Base-by-base conservation (phyloP, 2,113 vertebrate genomes). In the Semnornis frantzii region DNA sequence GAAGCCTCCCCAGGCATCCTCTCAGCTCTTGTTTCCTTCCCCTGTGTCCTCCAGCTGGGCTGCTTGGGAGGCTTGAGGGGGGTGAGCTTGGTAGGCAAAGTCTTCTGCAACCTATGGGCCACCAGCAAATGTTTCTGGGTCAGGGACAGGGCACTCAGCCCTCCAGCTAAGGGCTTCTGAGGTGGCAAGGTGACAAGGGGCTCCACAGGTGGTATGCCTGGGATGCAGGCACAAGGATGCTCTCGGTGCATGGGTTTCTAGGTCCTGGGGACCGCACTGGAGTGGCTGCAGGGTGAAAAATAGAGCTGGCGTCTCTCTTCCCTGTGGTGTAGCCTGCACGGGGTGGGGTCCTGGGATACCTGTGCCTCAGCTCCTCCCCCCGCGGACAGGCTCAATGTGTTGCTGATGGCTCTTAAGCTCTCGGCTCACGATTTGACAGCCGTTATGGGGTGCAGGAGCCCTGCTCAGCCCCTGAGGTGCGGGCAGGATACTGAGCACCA, bases 381-480 rank as follows among this genome's bases (percentile, higher is more conserved):
- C 44, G 65, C 6, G 10, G 5, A 3, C 8, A 1, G 34, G 59
- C n/a, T 23, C 31, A n/a, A 54, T 1, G 18, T n/a, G 37, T 16
- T 21, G 30, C 9, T 10, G 15, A 4, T 12, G 44, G 19, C 69
- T 62, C 31, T 33, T 59, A 2, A 4, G 17, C 16, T 14, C 27
- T 66, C 1, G 25, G 20, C 33, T 25, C 9, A 3, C 3, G 48
- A 7, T 72, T 85, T 54, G 12, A 15, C 2, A 2, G 66, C 60
- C 69, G 6, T 46, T 66, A 3, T 0, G 0, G 59, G 27, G 8
- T 20, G 23, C 11, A 50, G 0, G 1, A 80, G 46, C 34, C 58
- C 28, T 13, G 11, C 46, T 37, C 33, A 44, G 52, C 20, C 34
- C 18, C 30, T 1, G 23, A 0, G 1, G 60, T 12, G 23, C 37